These are phyloP conservation scores for rat (Rattus norvegicus) DNA, from an alignment of 2,113 vertebrate species.

Conservation along the genomic window DNA sequence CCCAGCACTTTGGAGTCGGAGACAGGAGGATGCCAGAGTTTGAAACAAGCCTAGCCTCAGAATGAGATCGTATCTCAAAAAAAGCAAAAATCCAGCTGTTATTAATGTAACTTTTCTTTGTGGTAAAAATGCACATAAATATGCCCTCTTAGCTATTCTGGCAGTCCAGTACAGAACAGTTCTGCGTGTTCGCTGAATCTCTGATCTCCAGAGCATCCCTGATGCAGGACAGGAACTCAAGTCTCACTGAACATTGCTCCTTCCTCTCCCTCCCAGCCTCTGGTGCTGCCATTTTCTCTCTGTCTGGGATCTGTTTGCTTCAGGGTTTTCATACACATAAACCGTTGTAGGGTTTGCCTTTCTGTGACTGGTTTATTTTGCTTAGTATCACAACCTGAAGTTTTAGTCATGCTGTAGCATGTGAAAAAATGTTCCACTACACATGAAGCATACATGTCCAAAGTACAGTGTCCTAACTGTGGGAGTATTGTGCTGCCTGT, in stretches of 20 bases:
- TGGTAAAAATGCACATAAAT: neutral
- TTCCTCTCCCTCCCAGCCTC: neutral
- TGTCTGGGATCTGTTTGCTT: neutral
- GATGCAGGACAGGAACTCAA: neutral
- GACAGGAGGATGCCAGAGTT: neutral
- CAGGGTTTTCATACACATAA: neutral
- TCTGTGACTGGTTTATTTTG: conserved; percentile 26
- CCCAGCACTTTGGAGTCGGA: neutral
- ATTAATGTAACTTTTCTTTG: neutral
- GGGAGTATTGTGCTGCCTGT: neutral
- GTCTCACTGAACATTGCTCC: neutral
- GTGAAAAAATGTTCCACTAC: neutral
- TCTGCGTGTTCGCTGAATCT: neutral
- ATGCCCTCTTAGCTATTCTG: neutral
- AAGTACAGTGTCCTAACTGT: neutral
- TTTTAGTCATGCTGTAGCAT: neutral
- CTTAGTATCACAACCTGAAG: conserved; percentile 6
- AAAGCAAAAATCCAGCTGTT: neutral
- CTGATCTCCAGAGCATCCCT: neutral
- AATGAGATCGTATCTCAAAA: neutral
- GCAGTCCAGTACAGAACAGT: neutral
- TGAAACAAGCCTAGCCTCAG: neutral
- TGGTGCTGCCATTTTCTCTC: neutral
- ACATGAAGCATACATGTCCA: neutral
- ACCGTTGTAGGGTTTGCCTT: neutral